Evolutionary conservation across 2,888 invertebrate genomes (phyloP).

Genomic region (Eupithecia tripunctaria): DNA sequence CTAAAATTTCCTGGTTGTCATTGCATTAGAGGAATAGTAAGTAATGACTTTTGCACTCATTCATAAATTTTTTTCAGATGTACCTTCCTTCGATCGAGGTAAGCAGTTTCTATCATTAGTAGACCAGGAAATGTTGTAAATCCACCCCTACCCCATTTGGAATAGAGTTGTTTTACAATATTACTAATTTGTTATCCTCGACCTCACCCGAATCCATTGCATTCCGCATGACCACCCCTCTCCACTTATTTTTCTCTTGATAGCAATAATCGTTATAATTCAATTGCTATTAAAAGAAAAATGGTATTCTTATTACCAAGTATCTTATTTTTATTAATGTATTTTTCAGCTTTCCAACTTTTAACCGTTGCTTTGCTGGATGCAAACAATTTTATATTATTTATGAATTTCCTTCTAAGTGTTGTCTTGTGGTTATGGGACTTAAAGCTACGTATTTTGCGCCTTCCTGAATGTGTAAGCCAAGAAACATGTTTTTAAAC

Average conservation of each 20-base stretch:
- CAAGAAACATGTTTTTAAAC: constrained; percentile 20
- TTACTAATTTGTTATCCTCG: constrained; percentile 22
- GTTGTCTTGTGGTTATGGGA: constrained; percentile 34
- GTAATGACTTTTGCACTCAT: constrained; percentile 61
- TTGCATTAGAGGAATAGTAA: constrained; percentile 47
- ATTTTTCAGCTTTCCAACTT: constrained; percentile 44
- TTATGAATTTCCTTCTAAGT: constrained; percentile 21
- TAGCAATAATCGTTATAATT: constrained; percentile 24
- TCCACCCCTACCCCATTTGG: constrained; percentile 57
- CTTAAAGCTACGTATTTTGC: constrained; percentile 26
- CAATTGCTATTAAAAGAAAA: constrained; percentile 31
- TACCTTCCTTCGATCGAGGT: constrained; percentile 75
- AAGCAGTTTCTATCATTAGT: constrained; percentile 71
- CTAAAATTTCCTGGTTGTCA: constrained; percentile 70
- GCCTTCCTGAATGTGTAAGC: constrained; percentile 30
- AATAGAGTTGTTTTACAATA: constrained; percentile 45
- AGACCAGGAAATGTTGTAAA: constrained; percentile 76
- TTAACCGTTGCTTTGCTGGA: constrained; percentile 41
- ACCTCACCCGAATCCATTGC: constrained; percentile 39
- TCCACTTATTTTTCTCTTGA: constrained; percentile 28
- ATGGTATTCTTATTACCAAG: constrained; percentile 6
- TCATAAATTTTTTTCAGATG: constrained; percentile 77
- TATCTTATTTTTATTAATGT: constrained; percentile 38
- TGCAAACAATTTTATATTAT: constrained; percentile 33
- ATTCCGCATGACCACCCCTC: constrained; percentile 38